phyloP scores from a whole-genome alignment of 92 coral and sea anemone species.

The Siderastrea siderea region DNA sequence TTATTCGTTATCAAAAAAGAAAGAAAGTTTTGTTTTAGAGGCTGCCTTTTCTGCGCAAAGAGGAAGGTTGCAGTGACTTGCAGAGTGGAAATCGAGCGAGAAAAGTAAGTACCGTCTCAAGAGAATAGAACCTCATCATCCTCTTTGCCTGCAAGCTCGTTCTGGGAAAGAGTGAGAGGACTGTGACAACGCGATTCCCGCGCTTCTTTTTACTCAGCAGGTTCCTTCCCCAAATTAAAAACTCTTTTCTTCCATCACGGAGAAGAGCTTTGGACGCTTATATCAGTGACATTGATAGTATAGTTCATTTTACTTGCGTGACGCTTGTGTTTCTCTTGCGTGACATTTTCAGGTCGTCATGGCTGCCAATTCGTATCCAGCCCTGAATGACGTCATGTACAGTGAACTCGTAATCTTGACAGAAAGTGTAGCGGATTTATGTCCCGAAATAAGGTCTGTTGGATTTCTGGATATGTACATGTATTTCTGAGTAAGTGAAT shows the following conservation, averaged over 20 bases:
- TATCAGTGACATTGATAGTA: not conserved
- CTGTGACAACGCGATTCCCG: not conserved
- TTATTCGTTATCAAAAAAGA: not conserved
- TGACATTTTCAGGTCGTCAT: slow-evolving; percentile 79
- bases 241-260: too few relatives aligned
- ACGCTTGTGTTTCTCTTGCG: not conserved
- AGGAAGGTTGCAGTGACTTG: too few relatives aligned
- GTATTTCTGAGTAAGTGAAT: too few relatives aligned
- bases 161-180: not conserved
- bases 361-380: slow-evolving; percentile 98
- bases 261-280: too few relatives aligned
- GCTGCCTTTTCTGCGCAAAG: not conserved
- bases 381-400: slow-evolving; percentile 96
- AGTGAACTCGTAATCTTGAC: slow-evolving; percentile 88
- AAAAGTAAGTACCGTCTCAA: too few relatives aligned
- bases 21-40: not conserved
- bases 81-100: too few relatives aligned
- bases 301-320: not conserved
- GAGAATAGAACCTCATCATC: too few relatives aligned
- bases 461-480: too few relatives aligned
- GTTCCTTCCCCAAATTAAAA: too few relatives aligned
- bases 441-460: slow-evolving; percentile 82
- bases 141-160: not conserved
- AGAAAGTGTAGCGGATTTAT: slow-evolving; percentile 83
- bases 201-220: too few relatives aligned